Conservation (phyloP, 2,888 invertebrate species). For the Conistra vaccinii region DNA sequence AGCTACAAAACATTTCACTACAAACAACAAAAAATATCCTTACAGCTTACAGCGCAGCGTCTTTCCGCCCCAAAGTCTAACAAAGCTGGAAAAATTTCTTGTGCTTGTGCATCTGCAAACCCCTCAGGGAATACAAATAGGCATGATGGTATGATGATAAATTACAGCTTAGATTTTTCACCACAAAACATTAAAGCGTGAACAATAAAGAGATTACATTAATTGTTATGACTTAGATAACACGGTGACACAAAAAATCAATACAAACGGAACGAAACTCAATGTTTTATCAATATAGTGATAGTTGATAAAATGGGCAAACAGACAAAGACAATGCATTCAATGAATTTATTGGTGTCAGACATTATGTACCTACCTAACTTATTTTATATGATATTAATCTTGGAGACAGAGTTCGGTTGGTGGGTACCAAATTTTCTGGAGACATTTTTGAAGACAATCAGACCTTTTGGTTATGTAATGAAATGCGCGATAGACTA, state of each 20-base stretch:
- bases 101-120: not conserved
- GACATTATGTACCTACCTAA: not conserved
- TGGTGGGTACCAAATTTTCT: too few species aligned
- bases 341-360: constrained; percentile 29
- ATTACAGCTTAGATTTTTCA: constrained; percentile 14
- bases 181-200: constrained; percentile 7
- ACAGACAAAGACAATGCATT: constrained; percentile 29
- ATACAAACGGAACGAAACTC: constrained; percentile 40
- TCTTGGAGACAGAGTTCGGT: too few species aligned
- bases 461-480: not conserved
- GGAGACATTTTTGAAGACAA: not conserved
- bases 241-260: constrained; percentile 61
- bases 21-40: not conserved
- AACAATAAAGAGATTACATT: constrained; percentile 45
- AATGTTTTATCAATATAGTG: constrained; percentile 52
- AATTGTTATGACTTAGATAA: constrained; percentile 60
- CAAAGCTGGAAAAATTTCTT: not conserved
- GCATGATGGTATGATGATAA: not conserved
- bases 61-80: not conserved
- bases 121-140: not conserved
- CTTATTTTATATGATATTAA: too few species aligned
- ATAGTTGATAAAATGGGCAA: constrained; percentile 48
- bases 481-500: not conserved
- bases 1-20: too few species aligned
- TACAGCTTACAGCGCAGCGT: not conserved